phyloP scores from a whole-genome alignment of 2,797 vertebrate genomes.

The Phoxinus dragarum region DNA sequence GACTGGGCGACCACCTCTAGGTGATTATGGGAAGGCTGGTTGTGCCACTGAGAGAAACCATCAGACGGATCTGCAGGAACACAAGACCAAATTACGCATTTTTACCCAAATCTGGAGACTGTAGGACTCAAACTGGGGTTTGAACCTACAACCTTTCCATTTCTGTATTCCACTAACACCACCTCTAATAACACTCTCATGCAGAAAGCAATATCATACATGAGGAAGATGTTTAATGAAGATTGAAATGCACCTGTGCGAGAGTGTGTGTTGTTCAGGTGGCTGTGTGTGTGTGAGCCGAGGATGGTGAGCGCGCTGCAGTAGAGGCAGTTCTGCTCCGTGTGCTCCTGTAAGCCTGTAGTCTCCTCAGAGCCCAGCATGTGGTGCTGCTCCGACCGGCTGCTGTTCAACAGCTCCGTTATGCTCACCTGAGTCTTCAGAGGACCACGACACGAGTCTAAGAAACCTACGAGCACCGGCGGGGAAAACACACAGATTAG shows the following conservation, averaged over 20 bases:
- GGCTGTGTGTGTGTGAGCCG: conserved; percentile 78
- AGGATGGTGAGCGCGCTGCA: conserved; percentile 82
- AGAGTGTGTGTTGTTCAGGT: conserved; percentile 75
- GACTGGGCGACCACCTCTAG: conserved; percentile 81
- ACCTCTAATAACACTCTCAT: background rate
- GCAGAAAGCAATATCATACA: background rate
- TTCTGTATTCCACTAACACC: background rate
- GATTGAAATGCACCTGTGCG: conserved; percentile 72
- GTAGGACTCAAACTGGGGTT: background rate
- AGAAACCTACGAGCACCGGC: conserved; percentile 55
- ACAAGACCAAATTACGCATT: background rate
- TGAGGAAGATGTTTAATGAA: background rate
- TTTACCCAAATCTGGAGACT: background rate
- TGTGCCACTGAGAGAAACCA: conserved; percentile 85
- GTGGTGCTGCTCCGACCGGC: conserved; percentile 79
- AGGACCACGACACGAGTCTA: conserved; percentile 76
- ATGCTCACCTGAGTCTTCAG: conserved; percentile 85
- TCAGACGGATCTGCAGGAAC: conserved; percentile 75
- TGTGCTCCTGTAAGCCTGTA: conserved; percentile 84
- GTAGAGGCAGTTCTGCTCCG: conserved; percentile 86
- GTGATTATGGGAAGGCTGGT: conserved; percentile 81
- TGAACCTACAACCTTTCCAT: background rate
- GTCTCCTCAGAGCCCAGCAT: conserved; percentile 83
- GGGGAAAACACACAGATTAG: background rate
- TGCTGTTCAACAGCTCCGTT: conserved; percentile 86